phyloP scores from a whole-genome alignment of 2,113 vertebrate species.

The Microtus richardsoni region DNA sequence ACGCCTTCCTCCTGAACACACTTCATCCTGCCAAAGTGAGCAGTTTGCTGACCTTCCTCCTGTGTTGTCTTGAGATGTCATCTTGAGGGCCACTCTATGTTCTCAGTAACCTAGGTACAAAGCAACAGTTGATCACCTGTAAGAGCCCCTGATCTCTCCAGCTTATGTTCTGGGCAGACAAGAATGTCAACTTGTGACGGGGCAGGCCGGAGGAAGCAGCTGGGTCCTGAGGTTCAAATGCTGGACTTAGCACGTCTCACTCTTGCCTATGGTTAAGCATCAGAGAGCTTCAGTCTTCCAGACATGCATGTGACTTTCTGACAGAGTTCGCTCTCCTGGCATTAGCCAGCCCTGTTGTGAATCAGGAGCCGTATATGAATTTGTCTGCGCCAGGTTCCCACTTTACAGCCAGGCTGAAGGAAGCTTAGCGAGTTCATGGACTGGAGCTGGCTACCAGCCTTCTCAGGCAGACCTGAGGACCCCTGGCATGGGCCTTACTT shows the following conservation, averaged over 20 bases:
- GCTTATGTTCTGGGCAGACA: not conserved
- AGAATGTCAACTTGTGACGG: accelerated
- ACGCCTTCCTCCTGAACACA: not conserved
- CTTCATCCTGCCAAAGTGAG: not conserved
- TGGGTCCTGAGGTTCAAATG: not conserved
- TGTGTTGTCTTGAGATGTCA: not conserved
- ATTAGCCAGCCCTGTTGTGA: not conserved
- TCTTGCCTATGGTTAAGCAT: accelerated
- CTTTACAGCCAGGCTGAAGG: accelerated
- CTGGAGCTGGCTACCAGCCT: accelerated
- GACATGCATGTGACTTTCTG: not conserved
- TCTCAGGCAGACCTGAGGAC: not conserved
- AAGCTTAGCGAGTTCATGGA: not conserved
- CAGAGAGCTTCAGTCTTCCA: accelerated
- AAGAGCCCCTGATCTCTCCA: accelerated
- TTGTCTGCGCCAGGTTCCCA: accelerated
- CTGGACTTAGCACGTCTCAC: accelerated
- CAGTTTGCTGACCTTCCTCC: not conserved
- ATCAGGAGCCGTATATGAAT: accelerated
- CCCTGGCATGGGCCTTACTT: accelerated
- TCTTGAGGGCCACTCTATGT: accelerated
- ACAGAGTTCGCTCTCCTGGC: not conserved
- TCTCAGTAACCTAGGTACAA: not conserved
- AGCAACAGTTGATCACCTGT: accelerated
- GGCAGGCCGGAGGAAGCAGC: accelerated